phyloP scores from a whole-genome alignment of 2,797 vertebrate genomes.

The Squalus acanthias region DNA sequence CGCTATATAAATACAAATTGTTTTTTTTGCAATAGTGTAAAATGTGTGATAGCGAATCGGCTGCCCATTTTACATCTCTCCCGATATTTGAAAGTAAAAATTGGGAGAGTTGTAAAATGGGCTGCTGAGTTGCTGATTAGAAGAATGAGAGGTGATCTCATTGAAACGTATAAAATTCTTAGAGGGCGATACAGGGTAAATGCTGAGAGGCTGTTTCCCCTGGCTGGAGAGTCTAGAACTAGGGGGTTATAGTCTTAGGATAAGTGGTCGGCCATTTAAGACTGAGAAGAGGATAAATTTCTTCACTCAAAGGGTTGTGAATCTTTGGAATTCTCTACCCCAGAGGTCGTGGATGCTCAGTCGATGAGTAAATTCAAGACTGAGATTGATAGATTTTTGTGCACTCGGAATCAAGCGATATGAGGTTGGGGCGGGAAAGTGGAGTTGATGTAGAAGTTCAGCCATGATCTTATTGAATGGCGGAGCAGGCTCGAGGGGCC shows the following conservation, averaged over 20 bases:
- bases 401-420: no score
- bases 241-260: no score
- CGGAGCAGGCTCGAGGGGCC: not conserved
- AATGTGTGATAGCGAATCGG: not conserved
- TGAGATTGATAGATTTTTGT: not conserved
- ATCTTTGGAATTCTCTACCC: no score
- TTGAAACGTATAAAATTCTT: not conserved
- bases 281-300: no score
- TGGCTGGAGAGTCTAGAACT: no score
- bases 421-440: not conserved
- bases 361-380: not conserved
- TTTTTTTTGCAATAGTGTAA: not conserved
- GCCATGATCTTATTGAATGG: not conserved
- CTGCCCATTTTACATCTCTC: not conserved
- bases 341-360: not conserved
- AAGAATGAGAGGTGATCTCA: not conserved
- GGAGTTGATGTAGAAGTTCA: not conserved
- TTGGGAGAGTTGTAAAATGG: not conserved
- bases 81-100: not conserved
- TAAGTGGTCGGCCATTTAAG: no score
- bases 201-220: no score
- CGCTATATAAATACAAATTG: not conserved
- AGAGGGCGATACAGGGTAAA: not conserved
- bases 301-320: no score
- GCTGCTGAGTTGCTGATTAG: not conserved